phyloP scores from a whole-genome alignment of 2,888 invertebrate genomes.

The Watsonalla binaria region DNA sequence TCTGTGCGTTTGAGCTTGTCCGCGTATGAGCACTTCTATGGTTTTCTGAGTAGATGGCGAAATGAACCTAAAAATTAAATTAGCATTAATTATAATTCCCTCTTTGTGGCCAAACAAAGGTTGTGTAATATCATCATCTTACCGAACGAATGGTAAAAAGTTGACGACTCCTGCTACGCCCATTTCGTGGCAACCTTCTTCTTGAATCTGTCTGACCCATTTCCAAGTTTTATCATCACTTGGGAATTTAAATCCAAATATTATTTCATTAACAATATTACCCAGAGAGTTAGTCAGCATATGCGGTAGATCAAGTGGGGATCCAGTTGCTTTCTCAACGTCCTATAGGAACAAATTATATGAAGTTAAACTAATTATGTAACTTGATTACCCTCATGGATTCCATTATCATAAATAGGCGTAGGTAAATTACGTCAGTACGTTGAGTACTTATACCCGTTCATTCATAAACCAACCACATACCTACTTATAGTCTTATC shows the following conservation, averaged over 20 bases:
- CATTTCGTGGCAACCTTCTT: constrained; percentile 90
- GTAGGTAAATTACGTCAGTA: background rate
- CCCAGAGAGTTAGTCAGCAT: constrained; percentile 85
- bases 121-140: constrained; percentile 11
- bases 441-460: background rate
- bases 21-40: constrained; percentile 82
- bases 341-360: constrained; percentile 34
- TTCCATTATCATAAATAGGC: background rate
- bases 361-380: background rate
- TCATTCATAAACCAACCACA: background rate
- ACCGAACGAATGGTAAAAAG: constrained; percentile 90
- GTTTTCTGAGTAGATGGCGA: constrained; percentile 80
- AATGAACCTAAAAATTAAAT: constrained; percentile 73
- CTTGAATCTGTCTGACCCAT: constrained; percentile 87
- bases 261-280: constrained; percentile 85
- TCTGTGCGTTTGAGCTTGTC: constrained; percentile 84
- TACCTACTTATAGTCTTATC: background rate
- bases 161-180: constrained; percentile 91
- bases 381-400: background rate
- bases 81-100: background rate
- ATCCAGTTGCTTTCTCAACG: constrained; percentile 39
- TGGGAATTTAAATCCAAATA: constrained; percentile 86
- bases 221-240: constrained; percentile 86
- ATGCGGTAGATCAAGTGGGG: constrained; percentile 69
- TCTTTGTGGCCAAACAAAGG: background rate